Base-by-base conservation (phyloP, 2,113 vertebrate species). In the Scatophagus argus region DNA sequence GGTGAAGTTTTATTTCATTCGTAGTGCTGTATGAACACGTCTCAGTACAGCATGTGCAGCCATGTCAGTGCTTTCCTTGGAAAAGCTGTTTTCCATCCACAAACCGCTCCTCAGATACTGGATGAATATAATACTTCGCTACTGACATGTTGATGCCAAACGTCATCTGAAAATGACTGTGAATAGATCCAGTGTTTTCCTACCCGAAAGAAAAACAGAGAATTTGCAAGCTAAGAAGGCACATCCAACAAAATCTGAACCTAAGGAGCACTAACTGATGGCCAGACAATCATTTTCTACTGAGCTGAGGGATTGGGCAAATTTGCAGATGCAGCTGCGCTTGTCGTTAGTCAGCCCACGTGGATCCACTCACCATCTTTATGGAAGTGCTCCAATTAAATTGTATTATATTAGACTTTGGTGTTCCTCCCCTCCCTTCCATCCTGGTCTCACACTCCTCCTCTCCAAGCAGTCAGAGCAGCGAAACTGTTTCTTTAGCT, bases 341-440 rank as follows among this genome's bases (percentile, higher is more conserved):
- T 83, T 60, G 82, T 87, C 19, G 46, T 87, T 73, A 74, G 27
- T 74, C 81, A 71, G 77, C 73, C 85, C 85, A 90, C 80, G 13
- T 82, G 77, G 75, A 79, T 69, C 73, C 75, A 89, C 84, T 88
- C 82, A 81, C 75, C 75, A 39, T 88, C 44, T 83, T 87, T 64
- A 89, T 76, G 74, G 49, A 85, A 85, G 73, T 47, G 58, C 81
- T 83, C 49, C 55, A 14, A 34, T 66, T 75, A 84, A 86, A 86
- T 79, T 83, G 73, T 76, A 74, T 87, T 82, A 87, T 74, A 82
- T 87, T 78, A 78, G 60, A 72, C 38, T 70, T 58, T 25, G 47
- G 66, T n/a, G 25, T 61, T 76, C 27, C 54, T 69, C 73, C 77
- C 63, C 60, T 31, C 56, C 58, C 54, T 72, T 52, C 74, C 51